Percentiles rank a stretch among this genome's conserved stretches.
Conservation (phyloP, 2,888 invertebrate genomes). For the Ophion obscuratus region DNA sequence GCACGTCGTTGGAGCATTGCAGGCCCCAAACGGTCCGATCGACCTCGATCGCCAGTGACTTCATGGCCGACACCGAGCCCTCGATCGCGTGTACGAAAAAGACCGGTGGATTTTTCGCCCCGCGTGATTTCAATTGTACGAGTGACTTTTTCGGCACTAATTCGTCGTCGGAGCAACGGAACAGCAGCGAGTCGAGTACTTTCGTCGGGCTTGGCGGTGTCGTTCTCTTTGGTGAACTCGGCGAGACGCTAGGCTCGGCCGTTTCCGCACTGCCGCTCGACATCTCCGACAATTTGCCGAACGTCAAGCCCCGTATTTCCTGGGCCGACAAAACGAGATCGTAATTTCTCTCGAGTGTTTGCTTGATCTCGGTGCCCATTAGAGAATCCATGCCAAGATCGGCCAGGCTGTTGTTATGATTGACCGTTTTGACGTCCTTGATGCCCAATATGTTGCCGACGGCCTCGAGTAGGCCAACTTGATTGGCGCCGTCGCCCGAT, state of each 20-base stretch:
- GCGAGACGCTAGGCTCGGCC: slow-evolving; percentile 72
- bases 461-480: slow-evolving; percentile 90
- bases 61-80: slow-evolving; percentile 91
- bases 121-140: slow-evolving; percentile 88
- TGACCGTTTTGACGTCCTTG: slow-evolving; percentile 93
- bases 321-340: slow-evolving; percentile 95
- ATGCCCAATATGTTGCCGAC: slow-evolving; percentile 96
- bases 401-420: slow-evolving; percentile 91
- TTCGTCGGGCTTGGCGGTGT: slow-evolving; percentile 79
- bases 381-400: slow-evolving; percentile 99
- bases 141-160: slow-evolving; percentile 91
- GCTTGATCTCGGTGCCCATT: slow-evolving; percentile 99
- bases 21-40: slow-evolving; percentile 93
- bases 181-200: slow-evolving; percentile 72
- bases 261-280: slow-evolving; percentile 76
- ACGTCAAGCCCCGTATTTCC: slow-evolving; percentile 94
- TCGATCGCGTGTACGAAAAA: slow-evolving; percentile 95
- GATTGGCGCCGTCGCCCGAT: slow-evolving; percentile 85
- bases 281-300: slow-evolving; percentile 89
- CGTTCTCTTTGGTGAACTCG: slow-evolving; percentile 82
- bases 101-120: slow-evolving; percentile 85
- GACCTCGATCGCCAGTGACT: slow-evolving; percentile 89
- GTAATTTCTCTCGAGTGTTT: slow-evolving; percentile 96
- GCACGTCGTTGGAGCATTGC: slow-evolving; percentile 93
- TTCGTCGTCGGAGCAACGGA: slow-evolving; percentile 86